Percentiles rank a stretch among this genome's conserved stretches.
phyloP scores from a whole-genome alignment of 2,797 vertebrate genomes.

The Chloroceryle inda region DNA sequence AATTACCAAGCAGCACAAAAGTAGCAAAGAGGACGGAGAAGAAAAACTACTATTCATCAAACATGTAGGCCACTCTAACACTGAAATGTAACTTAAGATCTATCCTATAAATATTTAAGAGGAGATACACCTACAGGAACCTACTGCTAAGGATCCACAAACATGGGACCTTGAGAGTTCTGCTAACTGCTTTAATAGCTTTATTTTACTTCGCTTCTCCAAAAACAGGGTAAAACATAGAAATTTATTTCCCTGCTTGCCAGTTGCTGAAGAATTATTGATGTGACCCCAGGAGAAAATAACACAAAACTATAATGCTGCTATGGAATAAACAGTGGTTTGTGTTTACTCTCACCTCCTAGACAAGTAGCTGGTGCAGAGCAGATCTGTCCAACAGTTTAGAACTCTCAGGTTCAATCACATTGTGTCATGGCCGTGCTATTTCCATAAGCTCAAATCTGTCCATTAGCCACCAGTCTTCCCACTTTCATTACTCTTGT shows the following conservation, averaged over 20 bases:
- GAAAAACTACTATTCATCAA: neutral
- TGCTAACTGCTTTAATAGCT: neutral
- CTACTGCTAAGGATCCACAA: neutral
- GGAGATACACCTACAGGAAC: neutral
- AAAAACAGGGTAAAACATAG: neutral
- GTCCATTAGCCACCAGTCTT: neutral
- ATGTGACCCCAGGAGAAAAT: neutral
- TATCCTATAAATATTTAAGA: neutral
- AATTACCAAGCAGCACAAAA: neutral
- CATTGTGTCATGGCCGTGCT: accelerated
- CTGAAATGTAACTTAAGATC: neutral
- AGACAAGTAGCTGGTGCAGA: neutral
- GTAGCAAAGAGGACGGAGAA: neutral
- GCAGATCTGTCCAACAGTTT: neutral
- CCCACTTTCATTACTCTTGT: neutral
- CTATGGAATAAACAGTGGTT: neutral
- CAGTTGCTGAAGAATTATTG: neutral
- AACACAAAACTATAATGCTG: neutral
- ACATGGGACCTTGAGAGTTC: neutral
- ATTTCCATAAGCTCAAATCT: neutral
- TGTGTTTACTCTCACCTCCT: neutral
- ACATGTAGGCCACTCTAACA: neutral
- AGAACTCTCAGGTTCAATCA: neutral
- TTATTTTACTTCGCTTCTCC: neutral
- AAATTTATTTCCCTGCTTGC: no score